These are phyloP conservation scores for Diarsia dahlii DNA, from an alignment of 2,888 invertebrate species.

Conservation along the genomic window DNA sequence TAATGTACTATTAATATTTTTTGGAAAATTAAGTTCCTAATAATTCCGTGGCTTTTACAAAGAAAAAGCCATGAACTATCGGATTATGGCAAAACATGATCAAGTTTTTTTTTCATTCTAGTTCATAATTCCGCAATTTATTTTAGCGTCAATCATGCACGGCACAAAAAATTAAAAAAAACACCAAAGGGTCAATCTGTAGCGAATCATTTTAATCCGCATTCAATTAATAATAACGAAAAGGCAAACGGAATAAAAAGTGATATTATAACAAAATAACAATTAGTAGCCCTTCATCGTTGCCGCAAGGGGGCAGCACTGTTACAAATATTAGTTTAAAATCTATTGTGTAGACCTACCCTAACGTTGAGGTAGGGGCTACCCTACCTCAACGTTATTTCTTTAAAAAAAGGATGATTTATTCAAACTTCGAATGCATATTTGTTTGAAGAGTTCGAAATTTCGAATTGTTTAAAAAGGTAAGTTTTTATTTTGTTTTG, in stretches of 20 bases:
- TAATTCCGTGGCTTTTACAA: background rate
- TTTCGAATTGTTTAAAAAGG: constrained; percentile 18
- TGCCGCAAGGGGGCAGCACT: constrained; percentile 57
- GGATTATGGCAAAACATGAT: background rate
- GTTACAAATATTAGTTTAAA: constrained; percentile 66
- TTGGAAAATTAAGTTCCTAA: background rate
- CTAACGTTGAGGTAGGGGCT: constrained; percentile 63
- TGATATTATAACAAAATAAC: constrained; percentile 73
- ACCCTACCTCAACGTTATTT: too few species aligned
- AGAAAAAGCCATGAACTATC: background rate
- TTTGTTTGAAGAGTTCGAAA: constrained; percentile 3
- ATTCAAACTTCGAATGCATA: constrained; percentile 38
- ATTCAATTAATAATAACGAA: constrained; percentile 62
- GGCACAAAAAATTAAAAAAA: background rate
- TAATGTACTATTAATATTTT: background rate
- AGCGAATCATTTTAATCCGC: constrained; percentile 45
- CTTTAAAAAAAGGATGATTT: constrained; percentile 18
- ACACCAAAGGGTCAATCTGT: constrained; percentile 31
- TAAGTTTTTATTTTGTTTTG: constrained; percentile 32
- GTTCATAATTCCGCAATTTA: constrained; percentile 12
- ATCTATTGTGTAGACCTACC: constrained; percentile 69
- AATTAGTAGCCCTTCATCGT: constrained; percentile 74
- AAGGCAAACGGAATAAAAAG: constrained; percentile 70
- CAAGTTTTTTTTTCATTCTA: background rate
- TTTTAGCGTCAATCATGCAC: constrained; percentile 22